These are phyloP conservation scores for Oreochromis spilurus DNA, from an alignment of 2,113 vertebrate genomes.

Conservation along the genomic window DNA sequence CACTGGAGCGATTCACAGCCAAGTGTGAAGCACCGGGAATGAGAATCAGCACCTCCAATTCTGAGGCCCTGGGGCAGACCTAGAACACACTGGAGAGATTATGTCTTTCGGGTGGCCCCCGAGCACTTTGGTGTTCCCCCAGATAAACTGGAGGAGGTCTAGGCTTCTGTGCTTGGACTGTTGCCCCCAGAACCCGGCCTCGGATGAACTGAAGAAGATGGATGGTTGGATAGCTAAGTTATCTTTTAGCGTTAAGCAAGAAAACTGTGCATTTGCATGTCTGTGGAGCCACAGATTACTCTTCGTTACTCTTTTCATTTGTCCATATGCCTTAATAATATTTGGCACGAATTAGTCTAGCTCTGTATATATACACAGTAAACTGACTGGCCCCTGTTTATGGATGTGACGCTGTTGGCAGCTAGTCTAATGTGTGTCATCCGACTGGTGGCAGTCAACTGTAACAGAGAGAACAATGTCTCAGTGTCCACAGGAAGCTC, in stretches of 20 bases:
- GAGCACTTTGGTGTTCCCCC: not conserved
- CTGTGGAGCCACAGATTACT: not conserved
- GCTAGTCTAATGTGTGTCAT: slow-evolving; percentile 21
- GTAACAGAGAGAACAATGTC: slow-evolving; percentile 27
- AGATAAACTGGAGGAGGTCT: not conserved
- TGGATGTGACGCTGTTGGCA: not conserved
- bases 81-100: not conserved
- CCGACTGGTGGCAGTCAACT: not conserved
- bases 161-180: not conserved
- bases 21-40: not conserved
- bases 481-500: slow-evolving; percentile 27
- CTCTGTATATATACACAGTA: not conserved
- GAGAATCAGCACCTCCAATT: not conserved
- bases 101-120: not conserved
- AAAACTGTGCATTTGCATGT: not conserved
- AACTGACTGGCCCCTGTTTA: not conserved
- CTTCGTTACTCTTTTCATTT: not conserved
- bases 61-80: not conserved
- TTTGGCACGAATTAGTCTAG: not conserved
- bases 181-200: not conserved
- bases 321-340: not conserved
- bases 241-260: not conserved
- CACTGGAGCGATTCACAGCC: not conserved
- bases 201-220: not conserved
- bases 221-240: not conserved